A percentile compares a stretch with the other conserved stretches of the same genome.
phyloP scores from a whole-genome alignment of 2,113 vertebrate species.

The Mormyrus iriodes region DNA sequence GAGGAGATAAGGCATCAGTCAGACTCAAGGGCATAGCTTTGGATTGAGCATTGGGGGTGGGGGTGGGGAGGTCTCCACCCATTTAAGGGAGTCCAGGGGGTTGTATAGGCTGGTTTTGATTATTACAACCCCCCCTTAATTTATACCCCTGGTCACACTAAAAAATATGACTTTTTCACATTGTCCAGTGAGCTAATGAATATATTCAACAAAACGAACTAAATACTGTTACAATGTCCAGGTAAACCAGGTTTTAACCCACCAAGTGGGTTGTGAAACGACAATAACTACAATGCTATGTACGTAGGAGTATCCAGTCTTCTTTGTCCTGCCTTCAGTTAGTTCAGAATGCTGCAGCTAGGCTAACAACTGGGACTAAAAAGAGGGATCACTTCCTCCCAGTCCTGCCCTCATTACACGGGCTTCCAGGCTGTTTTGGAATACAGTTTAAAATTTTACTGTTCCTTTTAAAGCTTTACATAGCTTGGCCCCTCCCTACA shows the following conservation, averaged over 20 bases:
- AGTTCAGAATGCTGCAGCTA: not conserved
- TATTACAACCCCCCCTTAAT: too few relatives aligned
- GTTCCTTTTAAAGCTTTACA: not conserved
- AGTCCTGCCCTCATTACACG: not conserved
- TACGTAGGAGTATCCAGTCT: not conserved
- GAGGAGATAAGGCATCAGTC: not conserved
- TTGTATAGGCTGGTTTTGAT: not conserved
- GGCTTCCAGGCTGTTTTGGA: not conserved
- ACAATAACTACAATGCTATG: not conserved
- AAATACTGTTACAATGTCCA: not conserved
- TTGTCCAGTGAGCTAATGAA: not conserved
- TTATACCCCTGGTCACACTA: not conserved
- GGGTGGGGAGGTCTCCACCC: not conserved
- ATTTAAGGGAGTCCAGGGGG: not conserved
- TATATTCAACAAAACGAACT: not conserved
- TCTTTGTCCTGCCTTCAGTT: not conserved
- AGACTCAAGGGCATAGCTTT: not conserved
- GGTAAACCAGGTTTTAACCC: not conserved
- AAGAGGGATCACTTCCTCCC: not conserved
- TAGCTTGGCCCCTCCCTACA: not conserved
- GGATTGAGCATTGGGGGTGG: not conserved
- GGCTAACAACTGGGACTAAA: not conserved
- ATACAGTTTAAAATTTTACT: not conserved
- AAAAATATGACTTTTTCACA: not conserved
- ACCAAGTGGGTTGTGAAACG: too few relatives aligned